Conservation (phyloP, 2,888 invertebrate species). For the Leucania comma region DNA sequence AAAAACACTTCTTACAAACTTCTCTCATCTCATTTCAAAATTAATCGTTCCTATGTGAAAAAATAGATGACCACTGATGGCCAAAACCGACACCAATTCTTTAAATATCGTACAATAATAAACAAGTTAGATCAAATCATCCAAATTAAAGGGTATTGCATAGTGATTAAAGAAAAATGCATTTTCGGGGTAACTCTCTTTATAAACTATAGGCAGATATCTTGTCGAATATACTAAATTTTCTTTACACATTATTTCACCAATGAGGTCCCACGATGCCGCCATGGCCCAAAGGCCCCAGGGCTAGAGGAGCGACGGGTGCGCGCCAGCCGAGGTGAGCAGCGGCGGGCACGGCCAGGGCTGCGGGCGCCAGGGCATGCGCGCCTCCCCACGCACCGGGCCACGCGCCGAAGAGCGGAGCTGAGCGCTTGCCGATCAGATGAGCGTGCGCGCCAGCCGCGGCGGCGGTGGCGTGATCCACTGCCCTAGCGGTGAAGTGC, state of each 20-base stretch:
- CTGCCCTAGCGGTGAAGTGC: conserved; percentile 82
- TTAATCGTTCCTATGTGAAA: background rate
- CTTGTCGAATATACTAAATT: conserved; percentile 62
- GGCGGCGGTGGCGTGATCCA: conserved; percentile 74
- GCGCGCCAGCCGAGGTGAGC: conserved; percentile 66
- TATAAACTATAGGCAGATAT: conserved; percentile 78
- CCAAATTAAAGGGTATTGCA: background rate
- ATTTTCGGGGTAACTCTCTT: conserved; percentile 84
- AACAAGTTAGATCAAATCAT: background rate
- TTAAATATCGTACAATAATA: background rate
- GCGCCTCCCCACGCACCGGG: conserved; percentile 61
- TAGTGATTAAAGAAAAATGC: conserved; percentile 47
- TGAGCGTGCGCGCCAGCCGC: conserved; percentile 76
- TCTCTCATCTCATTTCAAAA: background rate
- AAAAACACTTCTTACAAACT: background rate
- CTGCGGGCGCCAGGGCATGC: conserved; percentile 68
- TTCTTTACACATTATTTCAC: conserved; percentile 73
- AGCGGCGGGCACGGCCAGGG: conserved; percentile 69
- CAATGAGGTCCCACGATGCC: conserved; percentile 71
- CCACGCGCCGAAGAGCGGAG: conserved; percentile 71
- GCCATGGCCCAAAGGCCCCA: conserved; percentile 68
- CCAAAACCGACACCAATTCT: background rate
- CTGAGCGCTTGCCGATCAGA: conserved; percentile 82
- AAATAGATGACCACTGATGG: background rate
- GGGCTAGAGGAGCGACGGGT: conserved; percentile 67